Evolutionary conservation across 2,888 invertebrate genomes (phyloP), one percentile per base, ranked within the genome.

Genomic region (Cyclophora albipunctata): DNA sequence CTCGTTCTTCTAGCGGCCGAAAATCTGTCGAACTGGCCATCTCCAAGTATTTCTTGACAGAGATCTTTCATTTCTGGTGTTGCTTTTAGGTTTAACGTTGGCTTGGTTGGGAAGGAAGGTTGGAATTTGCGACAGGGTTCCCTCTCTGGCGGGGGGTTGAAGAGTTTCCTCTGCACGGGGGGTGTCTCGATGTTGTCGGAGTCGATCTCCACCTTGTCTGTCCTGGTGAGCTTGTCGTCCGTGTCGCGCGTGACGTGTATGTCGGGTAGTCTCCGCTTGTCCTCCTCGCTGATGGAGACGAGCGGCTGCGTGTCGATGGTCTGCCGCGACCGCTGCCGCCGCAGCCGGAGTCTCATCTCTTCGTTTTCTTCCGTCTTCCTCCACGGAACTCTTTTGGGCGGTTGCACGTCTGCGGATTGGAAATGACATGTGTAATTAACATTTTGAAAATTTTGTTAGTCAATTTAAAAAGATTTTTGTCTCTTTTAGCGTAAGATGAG

Each of bases 121-220:
- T 90, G 84, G 69, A 90, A 87, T 58, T 91, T 86, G 47, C 90
- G 81, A 67, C 91, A 91, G 0, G 91, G 91, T 62, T 89, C 91
- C 58, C 90, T 90, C 44, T 91, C 91, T 40, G 91, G 90, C 2
- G 92, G 91, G 2, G 92, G 91, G 51, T 90, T 91, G 68, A 93
- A 92, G 35, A 91, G 80, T 62, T 93, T 91, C 50, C 96, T 90
- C 20, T 93, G 93, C 0, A 93, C 94, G 3, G 96, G 96, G 33
- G 96, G 96, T 2, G 96, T 96, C 86, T 96, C 96, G 40, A 96
- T 94, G 65, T 96, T 96, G 64, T 96, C 96, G 3, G 96, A 95
- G 75, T 96, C 96, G 42, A 96, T 95, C 71, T 96, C 96, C 6
- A 93, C 92, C 72, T 93, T 93, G 64, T 94, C 93, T 20, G 90